These are phyloP conservation scores for Melozone crissalis DNA, from an alignment of 2,113 vertebrate species.

Conservation along the genomic window DNA sequence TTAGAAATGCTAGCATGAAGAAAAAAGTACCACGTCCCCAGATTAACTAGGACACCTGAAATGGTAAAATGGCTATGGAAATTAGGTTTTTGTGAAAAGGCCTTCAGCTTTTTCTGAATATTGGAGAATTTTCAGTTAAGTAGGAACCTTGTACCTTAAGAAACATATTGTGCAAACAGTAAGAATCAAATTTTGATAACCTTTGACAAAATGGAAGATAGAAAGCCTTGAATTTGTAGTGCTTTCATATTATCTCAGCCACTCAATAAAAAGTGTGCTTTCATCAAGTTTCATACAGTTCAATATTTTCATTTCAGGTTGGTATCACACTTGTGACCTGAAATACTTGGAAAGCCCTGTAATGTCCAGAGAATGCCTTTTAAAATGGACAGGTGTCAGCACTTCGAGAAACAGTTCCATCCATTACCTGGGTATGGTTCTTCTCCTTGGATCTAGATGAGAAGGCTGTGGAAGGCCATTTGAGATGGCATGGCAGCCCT, in stretches of 20 bases:
- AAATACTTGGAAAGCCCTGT: neutral
- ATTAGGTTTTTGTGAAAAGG: neutral
- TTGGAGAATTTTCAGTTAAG: neutral
- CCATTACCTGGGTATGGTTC: neutral
- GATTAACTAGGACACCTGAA: neutral
- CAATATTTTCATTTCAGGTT: neutral
- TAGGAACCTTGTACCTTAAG: neutral
- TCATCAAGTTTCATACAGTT: neutral
- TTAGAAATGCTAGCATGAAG: neutral
- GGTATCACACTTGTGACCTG: neutral
- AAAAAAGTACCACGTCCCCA: neutral
- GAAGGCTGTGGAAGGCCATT: neutral
- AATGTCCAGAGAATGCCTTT: neutral
- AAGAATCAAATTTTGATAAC: neutral
- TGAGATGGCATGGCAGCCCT: neutral
- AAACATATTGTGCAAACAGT: neutral
- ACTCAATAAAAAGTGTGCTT: neutral
- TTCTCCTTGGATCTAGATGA: neutral
- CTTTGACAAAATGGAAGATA: neutral
- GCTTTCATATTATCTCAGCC: neutral
- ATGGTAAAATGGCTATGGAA: neutral
- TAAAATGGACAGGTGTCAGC: neutral
- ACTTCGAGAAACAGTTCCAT: neutral
- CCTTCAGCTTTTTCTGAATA: neutral
- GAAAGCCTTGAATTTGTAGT: neutral